These are phyloP conservation scores for Pantelozetes paolii DNA, from an alignment of 2,888 invertebrate genomes.

Conservation along the genomic window DNA sequence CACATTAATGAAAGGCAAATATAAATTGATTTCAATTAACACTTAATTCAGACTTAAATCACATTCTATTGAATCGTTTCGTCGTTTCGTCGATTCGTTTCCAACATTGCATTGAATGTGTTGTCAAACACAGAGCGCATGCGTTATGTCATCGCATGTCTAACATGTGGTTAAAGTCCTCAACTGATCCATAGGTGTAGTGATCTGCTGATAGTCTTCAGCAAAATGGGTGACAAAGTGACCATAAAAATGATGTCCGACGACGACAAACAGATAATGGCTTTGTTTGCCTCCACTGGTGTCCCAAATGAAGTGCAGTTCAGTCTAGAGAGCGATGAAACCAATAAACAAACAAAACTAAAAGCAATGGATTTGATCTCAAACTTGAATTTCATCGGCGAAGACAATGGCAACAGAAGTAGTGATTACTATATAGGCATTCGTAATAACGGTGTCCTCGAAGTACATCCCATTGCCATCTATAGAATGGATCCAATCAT, in stretches of 20 bases:
- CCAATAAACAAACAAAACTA: neutral
- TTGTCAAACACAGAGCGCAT: slow-evolving; percentile 19
- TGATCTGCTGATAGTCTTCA: neutral
- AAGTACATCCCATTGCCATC: slow-evolving; percentile 11
- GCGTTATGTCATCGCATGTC: neutral
- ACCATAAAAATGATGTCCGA: neutral
- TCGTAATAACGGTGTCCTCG: neutral
- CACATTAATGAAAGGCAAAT: neutral
- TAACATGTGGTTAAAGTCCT: slow-evolving; percentile 3
- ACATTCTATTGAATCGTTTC: neutral
- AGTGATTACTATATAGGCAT: slow-evolving; percentile 10
- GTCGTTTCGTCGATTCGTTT: neutral
- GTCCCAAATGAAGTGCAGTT: neutral
- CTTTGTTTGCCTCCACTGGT: neutral
- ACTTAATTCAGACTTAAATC: neutral
- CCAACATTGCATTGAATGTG: slow-evolving; percentile 30
- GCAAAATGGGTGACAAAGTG: too few species aligned
- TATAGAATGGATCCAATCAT: slow-evolving; percentile 13
- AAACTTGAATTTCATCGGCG: neutral
- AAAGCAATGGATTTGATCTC: neutral
- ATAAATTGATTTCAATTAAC: neutral
- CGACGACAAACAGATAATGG: neutral
- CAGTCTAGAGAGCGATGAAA: neutral
- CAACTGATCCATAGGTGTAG: neutral
- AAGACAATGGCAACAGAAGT: neutral